A percentile compares a stretch with the other conserved stretches of the same genome.
These are phyloP conservation scores for Bombus impatiens DNA, from an alignment of 1,140 invertebrate species.

Conservation along the genomic window DNA sequence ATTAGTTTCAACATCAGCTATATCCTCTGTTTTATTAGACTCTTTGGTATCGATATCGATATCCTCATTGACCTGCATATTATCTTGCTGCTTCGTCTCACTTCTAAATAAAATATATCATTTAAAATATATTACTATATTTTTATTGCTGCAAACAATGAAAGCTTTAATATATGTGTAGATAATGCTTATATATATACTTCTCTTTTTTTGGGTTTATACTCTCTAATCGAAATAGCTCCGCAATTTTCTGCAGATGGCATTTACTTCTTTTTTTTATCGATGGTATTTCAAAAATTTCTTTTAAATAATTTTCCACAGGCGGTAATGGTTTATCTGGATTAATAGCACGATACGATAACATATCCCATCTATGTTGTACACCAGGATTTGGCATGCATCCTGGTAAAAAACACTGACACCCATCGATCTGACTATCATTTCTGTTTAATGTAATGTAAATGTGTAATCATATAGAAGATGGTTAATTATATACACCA, in stretches of 20 bases:
- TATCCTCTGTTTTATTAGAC: background rate
- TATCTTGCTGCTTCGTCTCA: background rate
- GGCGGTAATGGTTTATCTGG: conserved; percentile 61
- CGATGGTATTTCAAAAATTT: conserved; percentile 43
- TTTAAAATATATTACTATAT: background rate
- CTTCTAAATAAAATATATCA: background rate
- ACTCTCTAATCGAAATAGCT: conserved; percentile 54
- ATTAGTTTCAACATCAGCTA: background rate
- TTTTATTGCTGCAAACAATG: background rate
- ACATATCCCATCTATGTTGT: conserved; percentile 62
- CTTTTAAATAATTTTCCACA: conserved; percentile 48
- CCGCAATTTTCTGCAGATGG: conserved; percentile 40
- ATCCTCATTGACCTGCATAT: background rate
- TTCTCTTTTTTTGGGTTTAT: background rate
- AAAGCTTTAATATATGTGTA: background rate
- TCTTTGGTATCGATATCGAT: background rate
- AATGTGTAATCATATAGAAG: background rate
- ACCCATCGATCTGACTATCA: background rate
- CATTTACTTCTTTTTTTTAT: conserved; percentile 38
- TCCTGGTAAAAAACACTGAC: conserved; percentile 57
- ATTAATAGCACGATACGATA: conserved; percentile 64
- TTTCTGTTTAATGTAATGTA: conserved; percentile 25
- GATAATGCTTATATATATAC: background rate
- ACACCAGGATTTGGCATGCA: conserved; percentile 52
- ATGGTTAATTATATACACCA: background rate